Evolutionary conservation across 2,113 vertebrate species (phyloP).

Genomic region (Gnathochromis pfefferi): DNA sequence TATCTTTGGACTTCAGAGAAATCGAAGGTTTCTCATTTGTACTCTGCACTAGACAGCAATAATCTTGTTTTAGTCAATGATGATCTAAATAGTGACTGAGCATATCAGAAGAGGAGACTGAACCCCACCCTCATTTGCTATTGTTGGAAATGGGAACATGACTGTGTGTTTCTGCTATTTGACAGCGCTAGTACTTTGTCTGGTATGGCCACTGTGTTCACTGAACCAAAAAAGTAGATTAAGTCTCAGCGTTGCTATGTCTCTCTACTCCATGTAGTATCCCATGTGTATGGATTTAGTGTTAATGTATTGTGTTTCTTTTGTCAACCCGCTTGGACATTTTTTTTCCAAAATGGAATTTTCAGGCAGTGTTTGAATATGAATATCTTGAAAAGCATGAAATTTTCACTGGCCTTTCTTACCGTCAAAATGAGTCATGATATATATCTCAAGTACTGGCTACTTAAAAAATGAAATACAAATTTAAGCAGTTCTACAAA

Average conservation of each 20-base stretch:
- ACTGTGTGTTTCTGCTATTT: neutral
- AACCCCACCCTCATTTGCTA: neutral
- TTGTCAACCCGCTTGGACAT: neutral
- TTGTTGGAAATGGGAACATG: constrained; percentile 6
- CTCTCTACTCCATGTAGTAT: neutral
- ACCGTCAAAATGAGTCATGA: neutral
- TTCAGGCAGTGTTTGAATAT: neutral
- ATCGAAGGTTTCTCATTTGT: neutral
- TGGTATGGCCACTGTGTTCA: constrained; percentile 6
- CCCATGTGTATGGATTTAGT: neutral
- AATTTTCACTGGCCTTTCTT: neutral
- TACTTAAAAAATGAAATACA: neutral
- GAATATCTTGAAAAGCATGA: neutral
- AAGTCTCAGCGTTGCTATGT: neutral
- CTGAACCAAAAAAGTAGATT: constrained; percentile 18
- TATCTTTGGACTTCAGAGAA: neutral
- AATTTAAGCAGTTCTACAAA: neutral
- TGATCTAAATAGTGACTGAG: neutral
- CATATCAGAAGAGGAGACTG: neutral
- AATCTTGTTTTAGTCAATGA: neutral
- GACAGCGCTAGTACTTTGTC: neutral
- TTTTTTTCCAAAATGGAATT: neutral
- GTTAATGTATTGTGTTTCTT: neutral
- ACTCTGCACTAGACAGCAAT: neutral
- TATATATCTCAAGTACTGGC: neutral